These are phyloP conservation scores for Istiophorus platypterus DNA, from an alignment of 2,113 vertebrate genomes.

Conservation along the genomic window DNA sequence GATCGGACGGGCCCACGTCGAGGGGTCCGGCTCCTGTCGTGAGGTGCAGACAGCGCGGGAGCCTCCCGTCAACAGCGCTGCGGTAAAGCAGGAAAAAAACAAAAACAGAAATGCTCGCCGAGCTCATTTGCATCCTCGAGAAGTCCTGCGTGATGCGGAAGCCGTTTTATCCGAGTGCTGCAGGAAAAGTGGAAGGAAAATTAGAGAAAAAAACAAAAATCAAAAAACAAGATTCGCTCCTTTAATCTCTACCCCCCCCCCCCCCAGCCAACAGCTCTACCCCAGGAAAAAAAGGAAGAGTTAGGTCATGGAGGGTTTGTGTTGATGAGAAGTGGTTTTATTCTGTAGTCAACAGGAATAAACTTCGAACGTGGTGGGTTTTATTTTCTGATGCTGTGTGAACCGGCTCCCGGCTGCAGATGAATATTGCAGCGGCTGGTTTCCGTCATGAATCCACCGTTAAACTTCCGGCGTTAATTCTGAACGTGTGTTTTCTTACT, in stretches of 20 bases:
- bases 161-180: background rate
- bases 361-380: background rate
- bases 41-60: too few relatives aligned
- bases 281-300: background rate
- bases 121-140: too few relatives aligned
- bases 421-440: conserved; percentile 29
- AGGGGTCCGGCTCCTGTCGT: conserved; percentile 21
- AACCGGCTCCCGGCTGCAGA: background rate
- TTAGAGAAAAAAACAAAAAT: background rate
- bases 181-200: background rate
- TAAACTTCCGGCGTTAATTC: conserved; percentile 34
- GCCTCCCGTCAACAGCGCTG: too few relatives aligned
- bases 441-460: conserved; percentile 22
- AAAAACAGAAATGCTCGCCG: too few relatives aligned
- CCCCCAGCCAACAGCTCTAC: too few relatives aligned
- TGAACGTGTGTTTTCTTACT: conserved; percentile 34
- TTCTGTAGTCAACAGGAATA: background rate
- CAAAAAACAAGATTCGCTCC: too few relatives aligned
- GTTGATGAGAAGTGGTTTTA: background rate
- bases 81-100: too few relatives aligned
- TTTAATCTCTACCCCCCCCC: background rate
- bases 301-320: background rate
- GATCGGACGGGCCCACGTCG: conserved; percentile 52
- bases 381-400: background rate
- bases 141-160: too few relatives aligned